Conservation (phyloP, 2,113 vertebrate species). For the Plotosus lineatus region DNA sequence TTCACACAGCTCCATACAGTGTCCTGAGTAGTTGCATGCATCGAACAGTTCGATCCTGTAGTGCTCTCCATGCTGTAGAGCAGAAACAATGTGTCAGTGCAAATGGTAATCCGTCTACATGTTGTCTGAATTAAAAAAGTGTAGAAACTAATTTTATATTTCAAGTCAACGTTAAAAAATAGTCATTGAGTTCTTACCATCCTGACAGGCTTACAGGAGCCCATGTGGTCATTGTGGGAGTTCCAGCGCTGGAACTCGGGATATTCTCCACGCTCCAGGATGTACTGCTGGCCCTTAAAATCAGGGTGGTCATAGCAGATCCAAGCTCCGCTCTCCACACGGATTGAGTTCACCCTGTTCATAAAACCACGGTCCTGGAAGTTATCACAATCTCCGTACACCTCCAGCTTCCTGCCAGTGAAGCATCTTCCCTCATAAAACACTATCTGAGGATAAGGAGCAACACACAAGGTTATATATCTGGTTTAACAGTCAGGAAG, state of each 20-base stretch:
- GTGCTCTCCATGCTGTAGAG: conserved; percentile 81
- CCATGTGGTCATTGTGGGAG: conserved; percentile 86
- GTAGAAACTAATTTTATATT: background rate
- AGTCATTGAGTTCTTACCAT: conserved; percentile 74
- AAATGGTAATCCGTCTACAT: background rate
- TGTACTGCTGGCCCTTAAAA: conserved; percentile 87
- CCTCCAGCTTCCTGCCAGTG: conserved; percentile 84
- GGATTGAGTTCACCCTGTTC: conserved; percentile 88
- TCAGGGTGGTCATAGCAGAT: conserved; percentile 85
- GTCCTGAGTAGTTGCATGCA: conserved; percentile 81
- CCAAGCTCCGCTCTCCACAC: conserved; percentile 85
- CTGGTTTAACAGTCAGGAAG: background rate
- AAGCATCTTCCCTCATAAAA: conserved; percentile 89
- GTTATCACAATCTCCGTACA: conserved; percentile 84
- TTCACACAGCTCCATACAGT: conserved; percentile 84
- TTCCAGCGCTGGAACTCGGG: conserved; percentile 88
- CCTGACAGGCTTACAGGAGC: conserved; percentile 84
- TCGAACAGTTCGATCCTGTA: conserved; percentile 88
- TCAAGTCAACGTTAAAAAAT: background rate
- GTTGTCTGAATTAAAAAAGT: background rate
- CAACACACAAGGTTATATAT: background rate
- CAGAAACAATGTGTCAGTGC: background rate
- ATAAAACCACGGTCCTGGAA: conserved; percentile 90
- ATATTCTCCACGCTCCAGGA: conserved; percentile 87
- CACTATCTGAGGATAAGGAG: conserved; percentile 72